Evolutionary conservation across 1,140 invertebrate genomes (phyloP), one percentile per base, ranked within the genome.

Genomic region (Achroia grisella): DNA sequence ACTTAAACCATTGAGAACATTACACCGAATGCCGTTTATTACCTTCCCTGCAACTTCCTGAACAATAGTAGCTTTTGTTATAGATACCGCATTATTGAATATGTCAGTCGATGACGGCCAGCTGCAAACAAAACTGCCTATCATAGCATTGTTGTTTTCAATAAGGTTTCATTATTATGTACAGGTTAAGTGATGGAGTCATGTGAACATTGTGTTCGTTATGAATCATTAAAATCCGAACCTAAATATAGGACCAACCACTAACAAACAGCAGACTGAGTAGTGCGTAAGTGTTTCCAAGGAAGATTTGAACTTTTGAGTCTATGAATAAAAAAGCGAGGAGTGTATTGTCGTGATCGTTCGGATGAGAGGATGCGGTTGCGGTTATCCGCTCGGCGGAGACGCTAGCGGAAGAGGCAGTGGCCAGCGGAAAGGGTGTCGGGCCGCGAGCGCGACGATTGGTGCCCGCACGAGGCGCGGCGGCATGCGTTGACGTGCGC

Each of bases 391-490:
- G 63, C 63, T 62, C 56, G 63, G 72, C 70, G 75, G 64, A 67
- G 69, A 67, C 68, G 74, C 74, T 81, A 79, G 69, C 62, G 66
- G 44, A 44, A 50, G 52, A 56, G 57, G 65, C 62, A 47, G 50
- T 44, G 47, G 46, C 52, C 62, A 72, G 59, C 64, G 68, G 68
- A 65, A 73, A 81, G 79, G 75, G 80, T 84, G 80, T 84, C 80
- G 77, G 77, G 80, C 39, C 75, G 77, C 66, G 80, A 80, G 78
- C 71, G 78, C 49, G 78, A 83, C 67, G 75, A 79, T 48, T 80
- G 77, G 77, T 84, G 79, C 74, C 67, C 66, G 79, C 77, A 84
- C 69, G 77, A 81, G 77, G 76, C 76, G 68, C 69, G 77, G 56
- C 73, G 75, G 52, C 79, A 81, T 77, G 77, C 76, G 70, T 66